Conservation (phyloP, 2,113 vertebrate species). For the Paralichthys olivaceus region DNA sequence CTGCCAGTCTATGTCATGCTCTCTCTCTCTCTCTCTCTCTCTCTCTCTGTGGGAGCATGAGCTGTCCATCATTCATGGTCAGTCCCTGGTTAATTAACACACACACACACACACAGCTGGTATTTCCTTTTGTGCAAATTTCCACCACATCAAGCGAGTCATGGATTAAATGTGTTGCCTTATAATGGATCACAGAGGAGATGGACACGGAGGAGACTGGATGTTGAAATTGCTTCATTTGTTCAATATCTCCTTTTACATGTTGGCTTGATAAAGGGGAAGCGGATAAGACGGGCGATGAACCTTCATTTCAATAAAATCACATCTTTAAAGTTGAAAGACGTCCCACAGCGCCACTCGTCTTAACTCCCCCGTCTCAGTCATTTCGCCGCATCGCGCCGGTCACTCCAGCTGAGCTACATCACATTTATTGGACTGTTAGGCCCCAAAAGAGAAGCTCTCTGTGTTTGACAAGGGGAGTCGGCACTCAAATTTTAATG, state of each 20-base stretch:
- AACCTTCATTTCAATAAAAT: not conserved
- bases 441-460: conserved; percentile 34
- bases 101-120: not conserved
- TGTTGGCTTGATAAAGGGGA: conserved; percentile 5
- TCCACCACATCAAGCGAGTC: not conserved
- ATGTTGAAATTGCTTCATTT: not conserved
- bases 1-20: no score
- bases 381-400: conserved; percentile 20
- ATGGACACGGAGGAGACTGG: not conserved
- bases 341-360: not conserved
- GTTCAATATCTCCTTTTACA: not conserved
- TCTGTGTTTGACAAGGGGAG: conserved; percentile 52
- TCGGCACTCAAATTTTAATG: conserved; percentile 68
- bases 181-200: not conserved
- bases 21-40: no score
- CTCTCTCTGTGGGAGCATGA: no score
- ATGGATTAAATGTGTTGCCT: not conserved
- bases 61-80: no score
- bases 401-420: conserved; percentile 38
- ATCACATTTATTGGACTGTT: conserved; percentile 59
- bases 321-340: conserved; percentile 3
- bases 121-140: not conserved
- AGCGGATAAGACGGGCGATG: not conserved
- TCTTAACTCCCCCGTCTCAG: not conserved
- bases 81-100: not conserved